Evolutionary conservation across 2,113 vertebrate species (phyloP).

Genomic region (Penelope pileata): DNA sequence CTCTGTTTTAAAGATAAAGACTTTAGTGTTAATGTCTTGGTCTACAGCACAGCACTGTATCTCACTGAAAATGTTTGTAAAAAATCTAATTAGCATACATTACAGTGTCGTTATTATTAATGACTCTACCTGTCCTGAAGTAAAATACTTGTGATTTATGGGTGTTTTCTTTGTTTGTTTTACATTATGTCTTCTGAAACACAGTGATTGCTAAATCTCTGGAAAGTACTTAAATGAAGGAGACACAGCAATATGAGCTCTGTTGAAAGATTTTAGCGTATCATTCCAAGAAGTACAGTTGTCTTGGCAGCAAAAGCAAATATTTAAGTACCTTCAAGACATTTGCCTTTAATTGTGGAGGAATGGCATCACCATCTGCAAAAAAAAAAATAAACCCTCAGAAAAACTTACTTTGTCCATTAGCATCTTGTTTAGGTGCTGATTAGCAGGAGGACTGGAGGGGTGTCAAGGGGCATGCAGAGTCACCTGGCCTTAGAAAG

Average conservation of each 20-base stretch:
- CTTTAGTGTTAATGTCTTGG: neutral
- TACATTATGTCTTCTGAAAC: neutral
- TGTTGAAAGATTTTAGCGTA: neutral
- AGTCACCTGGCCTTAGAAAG: neutral
- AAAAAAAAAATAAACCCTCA: neutral
- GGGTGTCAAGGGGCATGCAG: neutral
- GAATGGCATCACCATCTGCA: neutral
- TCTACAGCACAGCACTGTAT: neutral
- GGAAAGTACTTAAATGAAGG: neutral
- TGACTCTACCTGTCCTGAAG: neutral
- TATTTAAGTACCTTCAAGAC: constrained; percentile 15
- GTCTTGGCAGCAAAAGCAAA: constrained; percentile 20
- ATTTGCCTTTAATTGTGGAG: constrained; percentile 40
- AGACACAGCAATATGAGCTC: neutral
- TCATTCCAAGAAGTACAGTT: neutral
- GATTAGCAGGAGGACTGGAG: neutral
- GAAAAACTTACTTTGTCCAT: neutral
- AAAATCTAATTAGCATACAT: neutral
- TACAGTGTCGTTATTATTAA: neutral
- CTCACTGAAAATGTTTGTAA: neutral
- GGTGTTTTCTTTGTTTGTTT: neutral
- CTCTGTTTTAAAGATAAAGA: neutral
- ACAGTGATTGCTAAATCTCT: neutral
- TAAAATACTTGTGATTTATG: neutral
- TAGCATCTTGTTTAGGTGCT: neutral